These are phyloP conservation scores for Taenioides sp. DNA, from an alignment of 2,797 vertebrate species.

Conservation along the genomic window DNA sequence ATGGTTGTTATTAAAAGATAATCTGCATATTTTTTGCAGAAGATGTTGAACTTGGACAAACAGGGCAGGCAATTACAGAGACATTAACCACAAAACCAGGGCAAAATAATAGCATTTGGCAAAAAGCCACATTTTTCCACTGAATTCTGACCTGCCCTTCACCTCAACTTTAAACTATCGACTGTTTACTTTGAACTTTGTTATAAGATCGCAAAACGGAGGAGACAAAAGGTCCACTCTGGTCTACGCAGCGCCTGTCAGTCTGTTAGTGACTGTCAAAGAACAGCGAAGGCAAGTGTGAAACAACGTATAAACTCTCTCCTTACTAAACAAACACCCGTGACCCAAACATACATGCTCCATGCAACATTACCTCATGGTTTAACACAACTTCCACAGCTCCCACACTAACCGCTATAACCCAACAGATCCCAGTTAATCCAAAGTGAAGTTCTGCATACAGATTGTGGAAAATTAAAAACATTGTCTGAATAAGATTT, in stretches of 20 bases:
- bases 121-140: background rate
- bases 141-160: background rate
- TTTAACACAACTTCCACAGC: background rate
- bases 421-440: background rate
- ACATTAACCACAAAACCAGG: too few relatives aligned
- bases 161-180: background rate
- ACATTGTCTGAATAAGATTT: background rate
- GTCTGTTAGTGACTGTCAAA: slow-evolving; percentile 7
- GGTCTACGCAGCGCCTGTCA: slow-evolving; percentile 2
- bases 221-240: background rate
- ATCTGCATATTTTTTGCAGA: background rate
- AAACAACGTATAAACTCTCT: slow-evolving; percentile 3
- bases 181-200: background rate
- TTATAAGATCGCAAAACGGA: background rate
- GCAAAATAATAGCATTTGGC: background rate
- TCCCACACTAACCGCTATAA: background rate
- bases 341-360: background rate
- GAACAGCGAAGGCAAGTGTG: slow-evolving; percentile 7
- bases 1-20: background rate
- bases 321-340: slow-evolving; percentile 1
- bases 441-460: background rate
- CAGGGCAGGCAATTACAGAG: too few relatives aligned
- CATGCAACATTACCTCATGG: background rate
- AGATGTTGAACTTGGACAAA: too few relatives aligned
- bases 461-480: background rate